Conservation (phyloP, 2,797 vertebrate species). For the Lacerta viridis region DNA sequence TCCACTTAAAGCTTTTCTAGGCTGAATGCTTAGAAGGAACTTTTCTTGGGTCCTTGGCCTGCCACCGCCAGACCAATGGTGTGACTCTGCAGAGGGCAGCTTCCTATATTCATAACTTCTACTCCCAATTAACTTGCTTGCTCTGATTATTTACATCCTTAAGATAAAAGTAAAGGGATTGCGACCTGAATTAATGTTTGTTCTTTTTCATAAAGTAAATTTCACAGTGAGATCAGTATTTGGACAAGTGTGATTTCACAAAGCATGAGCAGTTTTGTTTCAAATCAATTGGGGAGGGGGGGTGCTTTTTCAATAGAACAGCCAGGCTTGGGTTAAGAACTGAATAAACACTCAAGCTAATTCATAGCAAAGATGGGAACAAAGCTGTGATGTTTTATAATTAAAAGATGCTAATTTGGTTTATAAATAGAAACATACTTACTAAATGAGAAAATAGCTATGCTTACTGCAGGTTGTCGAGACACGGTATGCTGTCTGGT, state of each 20-base stretch:
- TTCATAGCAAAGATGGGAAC: conserved; percentile 39
- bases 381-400: conserved; percentile 42
- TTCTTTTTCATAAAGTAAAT: conserved; percentile 52
- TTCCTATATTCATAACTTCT: conserved; percentile 11
- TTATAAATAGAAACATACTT: conserved; percentile 37
- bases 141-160: conserved; percentile 22
- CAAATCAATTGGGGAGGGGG: conserved; percentile 31
- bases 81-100: neutral
- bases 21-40: neutral
- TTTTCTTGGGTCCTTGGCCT: neutral
- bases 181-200: conserved; percentile 37
- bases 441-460: conserved; percentile 37
- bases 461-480: conserved; percentile 28
- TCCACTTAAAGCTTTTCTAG: neutral
- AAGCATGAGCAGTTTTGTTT: conserved; percentile 51
- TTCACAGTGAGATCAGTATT: conserved; percentile 55
- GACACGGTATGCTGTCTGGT: conserved; percentile 1
- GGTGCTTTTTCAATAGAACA: conserved; percentile 34
- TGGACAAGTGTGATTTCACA: conserved; percentile 60
- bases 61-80: neutral
- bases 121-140: conserved; percentile 50
- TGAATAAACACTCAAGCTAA: conserved; percentile 38
- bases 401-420: conserved; percentile 55
- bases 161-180: conserved; percentile 50
- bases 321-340: conserved; percentile 48